phyloP scores from a whole-genome alignment of 1,140 invertebrate genomes.

The Lanistes nyassanus region DNA sequence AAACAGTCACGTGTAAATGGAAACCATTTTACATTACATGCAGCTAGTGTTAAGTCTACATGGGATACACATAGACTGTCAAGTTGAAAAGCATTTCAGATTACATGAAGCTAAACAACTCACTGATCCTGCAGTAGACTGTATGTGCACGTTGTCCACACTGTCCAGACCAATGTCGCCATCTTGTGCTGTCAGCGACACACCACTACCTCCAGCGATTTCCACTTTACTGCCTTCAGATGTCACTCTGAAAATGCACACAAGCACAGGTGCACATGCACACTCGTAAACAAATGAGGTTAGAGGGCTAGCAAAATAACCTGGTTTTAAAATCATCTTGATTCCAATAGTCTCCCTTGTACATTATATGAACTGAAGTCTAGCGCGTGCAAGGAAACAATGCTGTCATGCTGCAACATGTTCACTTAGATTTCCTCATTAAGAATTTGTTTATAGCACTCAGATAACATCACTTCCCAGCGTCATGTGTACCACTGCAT shows the following conservation, averaged over 20 bases:
- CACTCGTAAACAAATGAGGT: neutral
- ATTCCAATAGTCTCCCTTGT: no score
- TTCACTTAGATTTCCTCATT: no score
- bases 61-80: neutral
- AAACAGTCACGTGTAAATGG: no score
- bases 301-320: neutral
- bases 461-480: no score
- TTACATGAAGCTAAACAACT: neutral
- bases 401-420: no score
- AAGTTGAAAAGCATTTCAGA: neutral
- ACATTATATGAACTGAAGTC: no score
- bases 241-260: slow-evolving; percentile 30
- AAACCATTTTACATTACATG: neutral
- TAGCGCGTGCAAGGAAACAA: no score
- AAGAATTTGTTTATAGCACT: no score
- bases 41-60: neutral
- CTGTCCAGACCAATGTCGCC: slow-evolving; percentile 40
- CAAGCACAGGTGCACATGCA: neutral
- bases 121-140: slow-evolving; percentile 30
- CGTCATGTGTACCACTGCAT: no score
- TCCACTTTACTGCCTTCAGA: slow-evolving; percentile 43
- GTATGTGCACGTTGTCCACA: slow-evolving; percentile 35
- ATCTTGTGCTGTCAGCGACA: slow-evolving; percentile 31
- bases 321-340: no score
- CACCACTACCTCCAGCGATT: slow-evolving; percentile 37